Evolutionary conservation across 2,888 invertebrate genomes (phyloP).

Genomic region (Drosophila kanekoi): DNA sequence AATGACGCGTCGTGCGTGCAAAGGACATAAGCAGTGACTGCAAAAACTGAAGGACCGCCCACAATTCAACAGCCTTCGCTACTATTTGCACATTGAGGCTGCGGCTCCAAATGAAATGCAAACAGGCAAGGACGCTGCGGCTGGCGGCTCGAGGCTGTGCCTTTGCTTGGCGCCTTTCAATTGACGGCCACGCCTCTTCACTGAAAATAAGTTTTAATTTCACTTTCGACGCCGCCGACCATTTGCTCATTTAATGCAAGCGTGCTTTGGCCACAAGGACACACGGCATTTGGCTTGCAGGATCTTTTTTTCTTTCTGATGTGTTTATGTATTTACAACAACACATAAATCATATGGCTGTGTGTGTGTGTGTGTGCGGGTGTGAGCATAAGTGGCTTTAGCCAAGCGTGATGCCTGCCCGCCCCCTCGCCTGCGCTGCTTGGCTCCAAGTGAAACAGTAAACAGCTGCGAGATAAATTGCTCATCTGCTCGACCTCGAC

Average conservation of each 20-base stretch:
- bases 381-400: slow-evolving; percentile 75
- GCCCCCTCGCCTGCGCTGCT: slow-evolving; percentile 12
- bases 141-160: neutral
- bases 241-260: slow-evolving; percentile 70
- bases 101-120: slow-evolving; percentile 64
- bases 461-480: slow-evolving; percentile 81
- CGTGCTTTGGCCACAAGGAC: slow-evolving; percentile 67
- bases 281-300: slow-evolving; percentile 40
- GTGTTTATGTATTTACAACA: slow-evolving; percentile 77
- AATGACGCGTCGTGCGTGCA: slow-evolving; percentile 43
- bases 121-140: slow-evolving; percentile 40
- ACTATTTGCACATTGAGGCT: slow-evolving; percentile 44
- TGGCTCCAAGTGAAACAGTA: slow-evolving; percentile 69
- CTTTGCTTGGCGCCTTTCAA: slow-evolving; percentile 50
- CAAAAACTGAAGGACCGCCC: slow-evolving; percentile 62
- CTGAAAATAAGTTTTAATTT: slow-evolving; percentile 72
- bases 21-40: slow-evolving; percentile 73
- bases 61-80: slow-evolving; percentile 17
- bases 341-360: slow-evolving; percentile 63
- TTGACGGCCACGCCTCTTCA: slow-evolving; percentile 66
- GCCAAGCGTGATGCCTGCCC: slow-evolving; percentile 62
- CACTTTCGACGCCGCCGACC: slow-evolving; percentile 56
- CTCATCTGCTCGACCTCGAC: slow-evolving; percentile 78
- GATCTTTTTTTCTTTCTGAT: slow-evolving; percentile 41
- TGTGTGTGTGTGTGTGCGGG: slow-evolving; percentile 30